Conservation (phyloP, 2,797 vertebrate genomes). For the Kryptopterus vitreolus region DNA sequence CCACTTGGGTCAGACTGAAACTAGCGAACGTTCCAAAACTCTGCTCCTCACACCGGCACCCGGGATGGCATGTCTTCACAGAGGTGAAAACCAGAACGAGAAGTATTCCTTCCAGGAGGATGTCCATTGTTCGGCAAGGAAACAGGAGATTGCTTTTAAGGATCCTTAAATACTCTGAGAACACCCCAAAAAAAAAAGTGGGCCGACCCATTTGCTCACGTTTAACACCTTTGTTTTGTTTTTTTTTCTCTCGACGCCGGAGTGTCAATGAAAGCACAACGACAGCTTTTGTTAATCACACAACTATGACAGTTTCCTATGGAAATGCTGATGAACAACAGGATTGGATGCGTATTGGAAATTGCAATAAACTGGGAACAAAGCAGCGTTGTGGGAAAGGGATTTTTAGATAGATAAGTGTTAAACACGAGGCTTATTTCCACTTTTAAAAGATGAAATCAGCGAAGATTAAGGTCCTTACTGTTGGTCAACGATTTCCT, state of each 20-base stretch:
- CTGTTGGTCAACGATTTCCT: not conserved
- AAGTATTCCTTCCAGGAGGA: slow-evolving; percentile 62
- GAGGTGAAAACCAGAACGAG: slow-evolving; percentile 62
- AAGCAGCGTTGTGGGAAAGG: not conserved
- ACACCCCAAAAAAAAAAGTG: not conserved
- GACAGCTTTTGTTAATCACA: not conserved
- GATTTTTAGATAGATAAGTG: slow-evolving; percentile 6
- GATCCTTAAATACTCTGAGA: not conserved
- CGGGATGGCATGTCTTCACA: slow-evolving; percentile 81
- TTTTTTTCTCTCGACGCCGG: no score
- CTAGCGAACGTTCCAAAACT: slow-evolving; percentile 92
- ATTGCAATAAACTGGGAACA: not conserved
- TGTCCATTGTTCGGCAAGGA: slow-evolving; percentile 16
- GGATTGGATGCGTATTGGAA: not conserved
- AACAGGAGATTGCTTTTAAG: slow-evolving; percentile 18
- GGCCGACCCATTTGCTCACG: not conserved
- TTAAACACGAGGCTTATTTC: not conserved
- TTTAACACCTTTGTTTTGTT: slow-evolving; percentile 15
- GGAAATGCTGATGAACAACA: not conserved
- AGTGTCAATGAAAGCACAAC: not conserved
- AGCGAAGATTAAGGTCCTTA: not conserved
- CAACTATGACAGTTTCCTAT: not conserved
- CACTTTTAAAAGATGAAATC: not conserved
- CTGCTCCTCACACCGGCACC: slow-evolving; percentile 89
- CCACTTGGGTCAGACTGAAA: slow-evolving; percentile 91